Evolutionary conservation across 2,888 invertebrate genomes (phyloP).

Genomic region (Eupithecia centaureata): DNA sequence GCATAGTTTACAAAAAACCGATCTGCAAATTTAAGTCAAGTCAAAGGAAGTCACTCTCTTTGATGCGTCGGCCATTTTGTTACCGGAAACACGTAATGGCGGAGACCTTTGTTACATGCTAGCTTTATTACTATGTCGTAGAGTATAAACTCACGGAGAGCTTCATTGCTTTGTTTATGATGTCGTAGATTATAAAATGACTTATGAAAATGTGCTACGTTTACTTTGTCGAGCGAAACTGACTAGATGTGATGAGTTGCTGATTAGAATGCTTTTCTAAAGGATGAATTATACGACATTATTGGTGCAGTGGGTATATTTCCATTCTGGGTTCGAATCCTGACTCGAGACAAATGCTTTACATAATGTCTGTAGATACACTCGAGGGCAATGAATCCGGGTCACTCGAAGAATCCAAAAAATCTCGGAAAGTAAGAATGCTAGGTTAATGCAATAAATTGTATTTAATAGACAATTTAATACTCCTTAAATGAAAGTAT

Average conservation of each 20-base stretch:
- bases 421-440: too few species aligned
- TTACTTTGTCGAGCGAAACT: background rate
- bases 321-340: too few species aligned
- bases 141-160: slow-evolving; percentile 25
- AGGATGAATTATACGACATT: too few species aligned
- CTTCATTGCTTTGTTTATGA: slow-evolving; percentile 34
- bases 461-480: too few species aligned
- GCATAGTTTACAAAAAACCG: slow-evolving; percentile 18
- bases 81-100: slow-evolving; percentile 59
- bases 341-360: too few species aligned
- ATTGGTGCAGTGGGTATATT: too few species aligned
- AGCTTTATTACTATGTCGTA: slow-evolving; percentile 45
- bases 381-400: too few species aligned
- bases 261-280: background rate
- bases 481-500: too few species aligned
- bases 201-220: slow-evolving; percentile 5
- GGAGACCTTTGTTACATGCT: slow-evolving; percentile 53
- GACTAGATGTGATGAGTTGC: background rate
- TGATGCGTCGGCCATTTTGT: slow-evolving; percentile 56
- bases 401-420: too few species aligned
- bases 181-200: slow-evolving; percentile 27
- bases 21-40: slow-evolving; percentile 28
- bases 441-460: too few species aligned
- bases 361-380: too few species aligned
- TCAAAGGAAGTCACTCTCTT: slow-evolving; percentile 45